Conservation (phyloP, 2,113 vertebrate genomes). For the Phrynocephalus versicolor region DNA sequence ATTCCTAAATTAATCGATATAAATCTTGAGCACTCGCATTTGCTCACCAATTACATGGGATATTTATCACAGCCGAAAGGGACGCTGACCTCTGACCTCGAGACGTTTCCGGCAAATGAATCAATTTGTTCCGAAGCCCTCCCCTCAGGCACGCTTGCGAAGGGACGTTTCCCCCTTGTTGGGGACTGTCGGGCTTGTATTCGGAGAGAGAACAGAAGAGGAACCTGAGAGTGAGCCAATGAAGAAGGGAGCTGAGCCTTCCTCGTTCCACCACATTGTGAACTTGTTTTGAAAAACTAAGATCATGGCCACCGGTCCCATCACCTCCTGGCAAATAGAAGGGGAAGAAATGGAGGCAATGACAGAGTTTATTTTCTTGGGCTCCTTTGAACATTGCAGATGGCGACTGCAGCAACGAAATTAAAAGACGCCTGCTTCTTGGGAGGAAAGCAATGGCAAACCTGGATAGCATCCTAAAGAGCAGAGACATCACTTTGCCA, state of each 20-base stretch:
- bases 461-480: no score
- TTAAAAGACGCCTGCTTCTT: no score
- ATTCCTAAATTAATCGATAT: slow-evolving; percentile 49
- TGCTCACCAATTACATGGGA: slow-evolving; percentile 48
- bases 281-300: no score
- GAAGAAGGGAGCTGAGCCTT: background rate
- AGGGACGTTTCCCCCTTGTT: background rate
- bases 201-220: background rate
- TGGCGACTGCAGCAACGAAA: no score
- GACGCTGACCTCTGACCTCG: slow-evolving; percentile 49
- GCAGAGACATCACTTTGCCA: no score
- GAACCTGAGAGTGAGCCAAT: background rate
- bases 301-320: no score
- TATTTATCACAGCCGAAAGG: slow-evolving; percentile 43
- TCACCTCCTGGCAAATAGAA: no score
- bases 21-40: slow-evolving; percentile 53
- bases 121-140: slow-evolving; percentile 45
- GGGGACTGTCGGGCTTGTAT: rapidly evolving
- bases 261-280: background rate
- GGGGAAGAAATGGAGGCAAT: no score
- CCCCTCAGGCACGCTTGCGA: slow-evolving; percentile 18
- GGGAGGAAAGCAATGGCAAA: no score
- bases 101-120: slow-evolving; percentile 41
- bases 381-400: no score
- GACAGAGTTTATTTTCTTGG: no score